Base-by-base conservation (phyloP, 2,113 vertebrate genomes). In the Proteles cristata region DNA sequence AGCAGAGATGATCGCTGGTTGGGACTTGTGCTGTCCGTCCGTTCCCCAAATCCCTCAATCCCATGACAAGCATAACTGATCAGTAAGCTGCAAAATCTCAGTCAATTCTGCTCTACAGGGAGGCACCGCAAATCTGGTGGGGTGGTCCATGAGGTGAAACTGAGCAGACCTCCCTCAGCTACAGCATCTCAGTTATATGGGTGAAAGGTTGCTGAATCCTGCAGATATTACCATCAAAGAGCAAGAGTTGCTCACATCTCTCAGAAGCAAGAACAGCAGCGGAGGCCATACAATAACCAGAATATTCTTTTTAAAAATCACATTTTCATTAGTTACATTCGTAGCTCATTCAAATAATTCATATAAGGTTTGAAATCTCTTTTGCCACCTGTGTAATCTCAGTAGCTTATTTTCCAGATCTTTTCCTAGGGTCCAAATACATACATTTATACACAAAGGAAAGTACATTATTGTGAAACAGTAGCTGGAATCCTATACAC, bases 31-130 rank as follows among this genome's bases (percentile, higher is more conserved):
- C n/a, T 15, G 0, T 45, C 43, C 14, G 0, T 73, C 35, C 1
- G 35, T 12, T 61, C 11, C 26, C 3, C 26, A 2, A 0, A 0
- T 4, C 6, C n/a, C 17, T 12, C 33, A 12, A 0, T 31, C 39
- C 14, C 1, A 19, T 26, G 28, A 86, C 7, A 63, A 28, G 15
- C 23, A 21, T 21, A 11, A 58, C 10, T 12, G 65, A 28, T 31
- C 28, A 25, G 5, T 68, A 31, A 90, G 26, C 26, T 5, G 25
- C 68, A 77, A 26, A 71, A 53, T 53, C 14, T 4, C 23, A 0
- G 25, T 26, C n/a, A 48, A 4, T 50, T n/a, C 33, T n/a, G 19
- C 31, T 19, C 17, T 2, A 1, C 39, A 55, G 63, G 65, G 15
- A 50, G 45, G 2, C 7, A 3, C 15, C 9, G 26, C 35, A n/a